Base-by-base conservation (phyloP, 2,113 vertebrate genomes). In the Ictidomys tridecemlineatus region DNA sequence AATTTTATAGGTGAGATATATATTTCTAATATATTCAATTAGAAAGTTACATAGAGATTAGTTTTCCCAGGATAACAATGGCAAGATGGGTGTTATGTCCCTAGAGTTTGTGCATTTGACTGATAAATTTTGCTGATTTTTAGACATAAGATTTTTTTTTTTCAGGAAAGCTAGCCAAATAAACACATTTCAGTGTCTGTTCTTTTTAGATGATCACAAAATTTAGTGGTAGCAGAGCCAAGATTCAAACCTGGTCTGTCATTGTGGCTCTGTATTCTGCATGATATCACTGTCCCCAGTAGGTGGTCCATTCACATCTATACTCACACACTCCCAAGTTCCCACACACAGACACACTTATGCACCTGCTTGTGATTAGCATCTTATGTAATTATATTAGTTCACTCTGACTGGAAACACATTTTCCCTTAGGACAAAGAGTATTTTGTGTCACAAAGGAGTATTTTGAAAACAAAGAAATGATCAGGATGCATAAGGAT, bases 401-500 rank as follows among this genome's bases (percentile, higher is more conserved):
- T 4, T 39, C 58, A 58, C 13, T 70, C 1, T 91, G 26, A 88
- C 9, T 61, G 14, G 28, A 84, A 85, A 67, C 89, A 39, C 14
- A 37, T n/a, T 56, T 74, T 63, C 26, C n/a, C 53, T 24, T 77
- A 85, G 61, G 58, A 79, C 32, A 97, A 89, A 65, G 37, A 85
- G 63, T 88, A 65, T 8, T 67, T 72, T 69, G 20, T 61, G 30
- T 61, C 82, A n/a, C 65, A 42, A 13, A 22, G 10, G 30, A 77
- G 4, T 73, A 56, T 86, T 95, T 94, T 80, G n/a, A 48, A 93
- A 95, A 79, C 22, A 78, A 67, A 51, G 4, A 48, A 48, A 89
- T 16, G 80, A 86, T 82, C 1, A 30, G 20, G 20, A 84, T 70
- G 51, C 3, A 39, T 20, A 83, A n/a, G 10, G 85, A 22, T 20